Evolutionary conservation across 2,797 vertebrate species (phyloP), one percentile per base, ranked within the genome.

Genomic region (Tachyglossus aculeatus): DNA sequence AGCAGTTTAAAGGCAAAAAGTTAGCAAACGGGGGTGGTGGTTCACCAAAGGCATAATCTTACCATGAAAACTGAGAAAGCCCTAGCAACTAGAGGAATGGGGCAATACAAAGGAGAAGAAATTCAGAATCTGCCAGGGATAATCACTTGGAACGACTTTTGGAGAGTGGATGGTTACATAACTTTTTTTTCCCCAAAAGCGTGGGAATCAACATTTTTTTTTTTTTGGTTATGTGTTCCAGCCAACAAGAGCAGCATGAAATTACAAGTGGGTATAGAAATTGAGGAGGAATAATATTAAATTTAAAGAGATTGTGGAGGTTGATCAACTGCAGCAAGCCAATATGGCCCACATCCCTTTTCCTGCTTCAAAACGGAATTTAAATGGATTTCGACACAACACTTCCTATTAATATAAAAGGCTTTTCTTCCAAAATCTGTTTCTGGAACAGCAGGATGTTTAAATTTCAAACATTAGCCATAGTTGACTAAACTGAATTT

Each of bases 391-490:
- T 71, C 11, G 22, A 55, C 34, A 61, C 40, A 53, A 80, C 8
- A 34, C 19, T 37, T 69, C 55, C 52, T 44, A 53, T 66, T 65
- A 57, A 68, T 61, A 61, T 18, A 59, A 66, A 61, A 71, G 70
- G 51, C 55, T 80, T 44, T 66, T 45, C 45, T 68, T 78, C 66
- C 12, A 43, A 69, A 78, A 71, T 76, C 66, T 77, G 69, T 74
- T 86, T 76, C 68, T 78, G 10, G 62, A 71, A 77, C 36, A 73
- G 55, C 40, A 60, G 68, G 55, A 62, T 68, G 56, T 67, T 80
- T 78, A 74, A 67, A 76, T 76, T 74, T 63, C 71, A 59, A 82
- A 67, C 53, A 69, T 74, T 71, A 74, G 51, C 59, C 69, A 67
- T 25, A 66, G 68, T 19, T 80, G 77, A 74, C 45, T 64, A 69